Conservation (phyloP, 2,888 invertebrate species). For the Caenorhabditis virilis region DNA sequence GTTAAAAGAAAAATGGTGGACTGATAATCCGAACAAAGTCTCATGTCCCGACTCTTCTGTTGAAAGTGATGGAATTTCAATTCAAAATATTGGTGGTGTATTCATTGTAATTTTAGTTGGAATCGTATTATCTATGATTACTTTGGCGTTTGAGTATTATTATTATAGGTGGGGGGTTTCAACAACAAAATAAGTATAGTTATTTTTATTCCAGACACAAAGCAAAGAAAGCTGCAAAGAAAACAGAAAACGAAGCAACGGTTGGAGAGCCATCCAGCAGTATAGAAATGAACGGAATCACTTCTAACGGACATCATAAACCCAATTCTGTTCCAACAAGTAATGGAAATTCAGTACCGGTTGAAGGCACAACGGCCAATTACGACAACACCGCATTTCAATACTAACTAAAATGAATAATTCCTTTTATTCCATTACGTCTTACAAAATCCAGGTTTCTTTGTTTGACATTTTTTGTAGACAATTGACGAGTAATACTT, state of each 20-base stretch:
- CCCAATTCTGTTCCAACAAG: conserved; percentile 3
- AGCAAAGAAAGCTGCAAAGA: conserved; percentile 31
- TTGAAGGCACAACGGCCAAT: conserved; percentile 17
- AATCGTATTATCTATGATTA: conserved; percentile 70
- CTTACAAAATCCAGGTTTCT: too few relatives aligned
- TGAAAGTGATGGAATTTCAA: conserved; percentile 94
- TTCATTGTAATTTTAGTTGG: conserved; percentile 92
- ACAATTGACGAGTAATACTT: too few relatives aligned
- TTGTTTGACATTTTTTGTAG: too few relatives aligned
- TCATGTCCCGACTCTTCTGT: conserved; percentile 73
- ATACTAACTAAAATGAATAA: conserved; percentile 34
- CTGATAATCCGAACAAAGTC: conserved; percentile 78
- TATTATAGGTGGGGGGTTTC: conserved; percentile 47
- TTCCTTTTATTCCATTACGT: too few relatives aligned
- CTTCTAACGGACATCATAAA: conserved; percentile 13
- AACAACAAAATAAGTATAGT: not conserved
- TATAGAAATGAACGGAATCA: conserved; percentile 3
- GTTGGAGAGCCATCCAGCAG: conserved; percentile 5
- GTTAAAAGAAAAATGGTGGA: conserved; percentile 96
- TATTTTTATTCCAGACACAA: conserved; percentile 26
- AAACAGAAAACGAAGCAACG: conserved; percentile 12
- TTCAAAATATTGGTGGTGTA: conserved; percentile 95
- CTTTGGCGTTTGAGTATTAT: conserved; percentile 85
- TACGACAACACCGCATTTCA: conserved; percentile 54
- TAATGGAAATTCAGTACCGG: conserved; percentile 13